Conservation (phyloP, 2,113 vertebrate genomes). For the Archocentrus centrarchus region DNA sequence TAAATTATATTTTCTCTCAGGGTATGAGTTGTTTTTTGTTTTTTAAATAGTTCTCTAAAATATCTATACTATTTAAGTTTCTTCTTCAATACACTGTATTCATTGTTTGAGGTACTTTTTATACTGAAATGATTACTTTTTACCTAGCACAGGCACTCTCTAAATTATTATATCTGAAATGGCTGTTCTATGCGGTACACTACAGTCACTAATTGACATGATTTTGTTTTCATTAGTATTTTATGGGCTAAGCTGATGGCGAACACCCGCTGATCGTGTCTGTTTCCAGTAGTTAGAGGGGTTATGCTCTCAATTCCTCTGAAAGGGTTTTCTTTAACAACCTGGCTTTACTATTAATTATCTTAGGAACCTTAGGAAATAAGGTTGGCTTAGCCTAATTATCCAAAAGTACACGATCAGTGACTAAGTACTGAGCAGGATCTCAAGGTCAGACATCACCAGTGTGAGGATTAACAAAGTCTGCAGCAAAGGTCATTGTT, state of each 20-base stretch:
- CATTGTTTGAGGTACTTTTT: neutral
- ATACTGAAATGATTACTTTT: neutral
- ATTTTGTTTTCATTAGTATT: conserved; percentile 27
- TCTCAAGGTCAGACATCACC: conserved; percentile 35
- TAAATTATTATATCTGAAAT: conserved; percentile 19
- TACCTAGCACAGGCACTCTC: neutral
- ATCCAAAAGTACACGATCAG: conserved; percentile 44
- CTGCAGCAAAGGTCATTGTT: neutral
- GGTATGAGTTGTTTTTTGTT: neutral
- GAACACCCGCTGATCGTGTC: conserved; percentile 37
- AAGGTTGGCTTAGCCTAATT: conserved; percentile 46
- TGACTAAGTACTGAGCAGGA: conserved; percentile 38
- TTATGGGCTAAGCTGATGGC: conserved; percentile 24
- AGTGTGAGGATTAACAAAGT: neutral
- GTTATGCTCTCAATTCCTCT: conserved; percentile 40
- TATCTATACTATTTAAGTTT: neutral
- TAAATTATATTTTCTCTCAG: neutral
- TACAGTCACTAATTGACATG: conserved; percentile 24
- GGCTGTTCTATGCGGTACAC: neutral
- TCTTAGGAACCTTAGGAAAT: conserved; percentile 39
- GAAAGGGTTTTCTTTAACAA: conserved; percentile 37
- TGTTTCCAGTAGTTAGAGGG: conserved; percentile 34
- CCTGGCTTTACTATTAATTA: conserved; percentile 54
- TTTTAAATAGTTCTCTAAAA: neutral
- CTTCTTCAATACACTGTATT: neutral